Conservation (phyloP, 2,113 vertebrate genomes). For the Boleophthalmus pectinirostris region DNA sequence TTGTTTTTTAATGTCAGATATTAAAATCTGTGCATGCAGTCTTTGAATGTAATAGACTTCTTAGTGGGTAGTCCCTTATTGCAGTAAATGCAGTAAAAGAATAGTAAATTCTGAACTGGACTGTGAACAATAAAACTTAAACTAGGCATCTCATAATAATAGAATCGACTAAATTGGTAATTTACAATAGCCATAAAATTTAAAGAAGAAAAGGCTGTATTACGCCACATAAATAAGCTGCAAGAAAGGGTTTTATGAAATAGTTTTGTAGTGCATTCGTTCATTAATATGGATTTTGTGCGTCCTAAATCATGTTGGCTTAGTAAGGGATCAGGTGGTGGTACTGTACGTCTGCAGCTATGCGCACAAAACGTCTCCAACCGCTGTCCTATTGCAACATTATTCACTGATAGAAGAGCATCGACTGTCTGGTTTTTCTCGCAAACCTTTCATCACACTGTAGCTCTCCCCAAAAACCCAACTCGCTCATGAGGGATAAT, state of each 20-base stretch:
- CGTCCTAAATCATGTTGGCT: conserved; percentile 1
- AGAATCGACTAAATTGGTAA: too few species aligned
- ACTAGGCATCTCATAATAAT: conserved; percentile 18
- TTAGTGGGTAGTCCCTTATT: background rate
- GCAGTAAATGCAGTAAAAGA: conserved; percentile 24
- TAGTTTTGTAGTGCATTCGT: background rate
- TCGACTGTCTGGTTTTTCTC: conserved; percentile 1
- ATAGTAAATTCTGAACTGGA: conserved; percentile 8
- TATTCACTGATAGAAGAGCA: conserved; percentile 2
- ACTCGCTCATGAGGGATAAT: conserved; percentile 54
- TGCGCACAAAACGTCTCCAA: background rate
- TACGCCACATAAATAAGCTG: too few species aligned
- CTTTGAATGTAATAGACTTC: background rate
- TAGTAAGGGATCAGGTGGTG: conserved; percentile 22
- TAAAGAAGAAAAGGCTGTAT: too few species aligned
- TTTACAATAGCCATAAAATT: too few species aligned
- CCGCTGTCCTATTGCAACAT: background rate
- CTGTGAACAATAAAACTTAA: background rate
- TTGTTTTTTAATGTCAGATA: conserved; percentile 13
- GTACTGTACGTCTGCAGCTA: background rate
- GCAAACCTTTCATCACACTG: background rate
- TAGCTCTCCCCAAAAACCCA: background rate
- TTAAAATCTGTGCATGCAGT: background rate
- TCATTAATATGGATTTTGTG: background rate
- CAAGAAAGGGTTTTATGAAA: too few species aligned